phyloP scores from a whole-genome alignment of 2,888 invertebrate genomes.

The Pseudococcus longispinus region DNA sequence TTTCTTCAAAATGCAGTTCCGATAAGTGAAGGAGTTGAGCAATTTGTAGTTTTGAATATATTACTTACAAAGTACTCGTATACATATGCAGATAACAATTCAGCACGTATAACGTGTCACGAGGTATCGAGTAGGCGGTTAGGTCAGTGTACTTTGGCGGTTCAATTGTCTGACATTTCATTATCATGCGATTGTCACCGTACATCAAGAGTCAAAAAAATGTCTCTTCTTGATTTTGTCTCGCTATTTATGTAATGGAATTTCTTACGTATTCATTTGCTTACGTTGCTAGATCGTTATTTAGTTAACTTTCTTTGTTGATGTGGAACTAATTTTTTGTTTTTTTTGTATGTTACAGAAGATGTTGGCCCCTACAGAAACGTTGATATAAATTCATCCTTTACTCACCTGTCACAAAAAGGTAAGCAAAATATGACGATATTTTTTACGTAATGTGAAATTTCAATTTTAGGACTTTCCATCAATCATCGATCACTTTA shows the following conservation, averaged over 20 bases:
- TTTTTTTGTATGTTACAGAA: constrained; percentile 64
- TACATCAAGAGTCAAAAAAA: not conserved
- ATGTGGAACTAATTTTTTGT: not conserved
- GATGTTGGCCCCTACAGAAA: constrained; percentile 65
- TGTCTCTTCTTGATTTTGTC: not conserved
- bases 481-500: too few relatives aligned
- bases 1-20: not conserved
- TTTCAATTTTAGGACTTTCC: not conserved
- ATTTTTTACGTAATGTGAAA: not conserved
- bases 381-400: constrained; percentile 65
- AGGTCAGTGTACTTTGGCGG: not conserved
- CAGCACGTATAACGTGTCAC: not conserved
- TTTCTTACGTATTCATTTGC: not conserved
- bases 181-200: not conserved
- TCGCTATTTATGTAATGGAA: not conserved
- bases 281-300: too few relatives aligned
- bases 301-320: too few relatives aligned
- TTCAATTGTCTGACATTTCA: not conserved
- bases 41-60: not conserved
- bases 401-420: constrained; percentile 64
- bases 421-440: constrained; percentile 1
- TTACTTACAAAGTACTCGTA: too few relatives aligned
- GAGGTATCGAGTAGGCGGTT: not conserved
- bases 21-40: not conserved
- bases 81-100: not conserved